Conservation (phyloP, 2,113 vertebrate species). For the Dicerorhinus sumatrensis region DNA sequence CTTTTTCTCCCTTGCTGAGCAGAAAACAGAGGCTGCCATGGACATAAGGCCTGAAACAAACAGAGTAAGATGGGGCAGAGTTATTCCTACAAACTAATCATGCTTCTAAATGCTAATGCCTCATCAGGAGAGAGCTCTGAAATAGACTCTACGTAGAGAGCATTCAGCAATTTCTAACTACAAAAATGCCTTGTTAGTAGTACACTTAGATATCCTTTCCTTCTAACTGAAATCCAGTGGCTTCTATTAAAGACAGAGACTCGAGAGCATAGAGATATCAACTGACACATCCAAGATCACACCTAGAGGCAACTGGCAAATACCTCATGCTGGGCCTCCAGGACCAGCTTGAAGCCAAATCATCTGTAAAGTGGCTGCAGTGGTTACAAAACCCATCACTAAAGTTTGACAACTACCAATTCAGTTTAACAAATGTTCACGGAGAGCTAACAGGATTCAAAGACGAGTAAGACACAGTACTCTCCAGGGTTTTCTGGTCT, state of each 20-base stretch:
- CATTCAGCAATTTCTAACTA: not conserved
- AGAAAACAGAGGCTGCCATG: slow-evolving; percentile 52
- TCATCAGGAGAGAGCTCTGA: not conserved
- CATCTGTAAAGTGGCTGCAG: not conserved
- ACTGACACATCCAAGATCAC: not conserved
- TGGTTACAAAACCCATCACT: slow-evolving; percentile 36
- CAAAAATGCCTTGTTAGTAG: slow-evolving; percentile 4
- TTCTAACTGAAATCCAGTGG: not conserved
- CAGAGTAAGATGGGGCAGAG: not conserved
- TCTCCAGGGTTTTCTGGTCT: not conserved
- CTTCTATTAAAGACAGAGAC: not conserved
- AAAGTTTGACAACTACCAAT: not conserved
- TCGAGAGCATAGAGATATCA: slow-evolving; percentile 16
- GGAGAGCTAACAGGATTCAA: not conserved
- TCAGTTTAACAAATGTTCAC: not conserved
- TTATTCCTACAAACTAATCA: not conserved
- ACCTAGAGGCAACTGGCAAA: not conserved
- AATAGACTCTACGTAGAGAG: not conserved
- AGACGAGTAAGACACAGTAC: not conserved
- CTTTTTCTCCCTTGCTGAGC: slow-evolving; percentile 67
- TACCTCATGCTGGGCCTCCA: not conserved
- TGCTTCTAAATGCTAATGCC: not conserved
- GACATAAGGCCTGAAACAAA: slow-evolving; percentile 17
- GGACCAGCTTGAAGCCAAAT: slow-evolving; percentile 40
- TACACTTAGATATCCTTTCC: not conserved